Conservation (phyloP, 1,140 invertebrate species). For the Lepidurus couesii region DNA sequence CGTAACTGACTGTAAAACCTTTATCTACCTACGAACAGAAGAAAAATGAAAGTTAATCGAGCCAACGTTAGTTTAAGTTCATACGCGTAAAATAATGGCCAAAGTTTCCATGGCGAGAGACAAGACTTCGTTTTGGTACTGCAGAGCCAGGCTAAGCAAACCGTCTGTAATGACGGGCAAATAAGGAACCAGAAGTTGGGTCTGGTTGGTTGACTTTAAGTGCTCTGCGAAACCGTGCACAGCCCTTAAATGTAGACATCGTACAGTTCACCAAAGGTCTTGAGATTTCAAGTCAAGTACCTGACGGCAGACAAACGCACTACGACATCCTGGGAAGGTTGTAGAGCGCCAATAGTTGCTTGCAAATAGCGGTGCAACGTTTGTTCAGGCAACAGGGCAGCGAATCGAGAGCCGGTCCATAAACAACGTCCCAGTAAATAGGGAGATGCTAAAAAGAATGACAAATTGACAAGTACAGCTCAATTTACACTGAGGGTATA, state of each 20-base stretch:
- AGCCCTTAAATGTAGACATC: conserved; percentile 42
- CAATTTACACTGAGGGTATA: conserved; percentile 12
- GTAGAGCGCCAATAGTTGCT: conserved; percentile 57
- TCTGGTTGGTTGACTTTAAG: conserved; percentile 47
- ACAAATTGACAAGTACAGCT: conserved; percentile 40
- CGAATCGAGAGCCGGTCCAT: conserved; percentile 63
- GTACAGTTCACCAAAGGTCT: conserved; percentile 44
- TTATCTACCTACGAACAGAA: conserved; percentile 54
- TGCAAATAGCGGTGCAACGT: conserved; percentile 56
- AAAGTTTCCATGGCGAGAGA: conserved; percentile 62
- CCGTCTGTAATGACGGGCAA: conserved; percentile 51
- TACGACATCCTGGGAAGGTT: conserved; percentile 50
- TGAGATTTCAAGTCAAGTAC: conserved; percentile 38
- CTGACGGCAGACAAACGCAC: conserved; percentile 49
- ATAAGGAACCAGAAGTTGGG: conserved; percentile 47
- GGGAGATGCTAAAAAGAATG: conserved; percentile 53
- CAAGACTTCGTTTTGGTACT: conserved; percentile 57
- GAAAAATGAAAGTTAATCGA: neutral
- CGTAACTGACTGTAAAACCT: conserved; percentile 59
- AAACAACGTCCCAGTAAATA: conserved; percentile 66
- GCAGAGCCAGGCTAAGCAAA: conserved; percentile 49
- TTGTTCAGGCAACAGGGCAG: conserved; percentile 53
- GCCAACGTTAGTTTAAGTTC: conserved; percentile 34
- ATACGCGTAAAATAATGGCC: conserved; percentile 58
- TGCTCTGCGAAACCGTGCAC: conserved; percentile 54